A percentile compares a stretch with the other conserved stretches of the same genome.
Conservation (phyloP, 2,888 invertebrate species). For the Agonum fuliginosum region DNA sequence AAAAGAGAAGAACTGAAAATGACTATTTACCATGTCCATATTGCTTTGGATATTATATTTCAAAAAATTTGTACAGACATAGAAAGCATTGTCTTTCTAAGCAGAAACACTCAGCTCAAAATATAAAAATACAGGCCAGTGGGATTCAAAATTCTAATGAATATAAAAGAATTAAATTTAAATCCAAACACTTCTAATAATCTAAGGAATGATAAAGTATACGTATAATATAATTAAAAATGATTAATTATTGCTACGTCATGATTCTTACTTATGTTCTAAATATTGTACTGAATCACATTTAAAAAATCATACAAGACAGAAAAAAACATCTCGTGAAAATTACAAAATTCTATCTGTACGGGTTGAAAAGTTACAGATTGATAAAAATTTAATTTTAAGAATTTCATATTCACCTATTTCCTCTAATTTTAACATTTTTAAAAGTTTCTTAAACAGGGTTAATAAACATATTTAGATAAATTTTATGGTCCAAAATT, state of each 20-base stretch:
- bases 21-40: slow-evolving; percentile 21
- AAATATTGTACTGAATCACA: slow-evolving; percentile 16
- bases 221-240: not conserved
- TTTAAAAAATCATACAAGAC: slow-evolving; percentile 7
- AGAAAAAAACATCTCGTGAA: no score
- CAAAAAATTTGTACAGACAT: slow-evolving; percentile 21
- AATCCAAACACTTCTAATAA: not conserved
- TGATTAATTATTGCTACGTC: not conserved
- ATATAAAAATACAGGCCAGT: not conserved
- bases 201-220: slow-evolving; percentile 5
- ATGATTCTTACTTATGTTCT: slow-evolving; percentile 1
- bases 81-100: not conserved
- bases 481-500: no score
- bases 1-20: not conserved
- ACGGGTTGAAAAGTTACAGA: no score
- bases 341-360: no score
- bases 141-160: not conserved
- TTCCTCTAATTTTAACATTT: no score
- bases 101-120: not conserved
- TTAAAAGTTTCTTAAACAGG: no score
- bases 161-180: slow-evolving; percentile 7
- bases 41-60: not conserved
- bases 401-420: no score
- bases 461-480: no score
- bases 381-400: no score